Conservation (phyloP, 2,113 vertebrate species). For the Phylloscopus trochilus region DNA sequence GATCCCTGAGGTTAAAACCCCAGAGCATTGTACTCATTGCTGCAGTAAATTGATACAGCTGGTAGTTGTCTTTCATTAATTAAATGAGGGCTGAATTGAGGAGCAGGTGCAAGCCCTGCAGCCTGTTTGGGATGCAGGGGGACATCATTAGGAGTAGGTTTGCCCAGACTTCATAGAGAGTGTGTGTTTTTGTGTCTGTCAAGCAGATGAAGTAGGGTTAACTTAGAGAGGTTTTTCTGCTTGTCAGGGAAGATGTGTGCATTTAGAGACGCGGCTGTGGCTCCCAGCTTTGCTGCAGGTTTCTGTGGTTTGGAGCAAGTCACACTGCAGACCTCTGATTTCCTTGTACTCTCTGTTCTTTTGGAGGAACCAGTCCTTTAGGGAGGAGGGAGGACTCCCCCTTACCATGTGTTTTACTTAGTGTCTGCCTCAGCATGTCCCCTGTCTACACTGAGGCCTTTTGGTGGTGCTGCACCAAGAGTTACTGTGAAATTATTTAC, state of each 20-base stretch:
- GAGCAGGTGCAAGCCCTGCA: background rate
- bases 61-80: conserved; percentile 23
- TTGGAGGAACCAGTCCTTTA: background rate
- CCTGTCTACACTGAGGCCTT: background rate
- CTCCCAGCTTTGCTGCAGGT: background rate
- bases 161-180: background rate
- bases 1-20: conserved; percentile 8
- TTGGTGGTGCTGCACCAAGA: background rate
- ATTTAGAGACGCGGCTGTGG: background rate
- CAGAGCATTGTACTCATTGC: background rate
- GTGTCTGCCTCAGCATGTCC: background rate
- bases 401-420: background rate
- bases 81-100: conserved; percentile 4
- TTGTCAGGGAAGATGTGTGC: background rate
- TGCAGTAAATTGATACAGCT: conserved; percentile 23
- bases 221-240: background rate
- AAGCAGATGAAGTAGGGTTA: background rate
- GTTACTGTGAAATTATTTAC: background rate
- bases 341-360: background rate
- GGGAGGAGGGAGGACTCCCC: background rate
- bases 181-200: background rate
- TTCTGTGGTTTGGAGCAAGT: background rate
- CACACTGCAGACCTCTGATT: background rate
- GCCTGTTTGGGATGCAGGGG: background rate
- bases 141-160: background rate